phyloP scores from a whole-genome alignment of 1,140 invertebrate genomes.

The Hylyphantes graminicola region DNA sequence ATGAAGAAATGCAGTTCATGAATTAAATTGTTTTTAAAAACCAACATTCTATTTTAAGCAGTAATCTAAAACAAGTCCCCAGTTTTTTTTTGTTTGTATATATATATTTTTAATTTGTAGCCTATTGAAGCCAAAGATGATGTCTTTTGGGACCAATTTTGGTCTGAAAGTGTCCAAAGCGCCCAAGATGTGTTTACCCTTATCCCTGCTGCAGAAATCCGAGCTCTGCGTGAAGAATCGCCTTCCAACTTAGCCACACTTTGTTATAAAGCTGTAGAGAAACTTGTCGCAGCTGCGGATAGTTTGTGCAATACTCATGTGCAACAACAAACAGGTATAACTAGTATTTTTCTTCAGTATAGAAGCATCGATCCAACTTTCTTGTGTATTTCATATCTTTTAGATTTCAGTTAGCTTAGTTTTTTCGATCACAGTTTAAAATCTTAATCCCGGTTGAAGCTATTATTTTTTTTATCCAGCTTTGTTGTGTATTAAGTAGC shows the following conservation, averaged over 20 bases:
- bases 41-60: too few relatives aligned
- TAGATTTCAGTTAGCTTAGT: too few relatives aligned
- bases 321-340: slow-evolving; percentile 90
- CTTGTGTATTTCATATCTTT: not conserved
- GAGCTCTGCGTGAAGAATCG: slow-evolving; percentile 92
- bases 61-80: too few relatives aligned
- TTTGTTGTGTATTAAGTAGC: too few relatives aligned
- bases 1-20: too few relatives aligned
- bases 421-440: too few relatives aligned
- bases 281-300: slow-evolving; percentile 92
- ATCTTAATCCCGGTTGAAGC: too few relatives aligned
- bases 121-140: slow-evolving; percentile 92
- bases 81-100: too few relatives aligned
- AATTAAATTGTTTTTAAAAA: too few relatives aligned
- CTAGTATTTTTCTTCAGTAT: too few relatives aligned
- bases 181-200: slow-evolving; percentile 98
- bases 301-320: slow-evolving; percentile 90
- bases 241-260: slow-evolving; percentile 99
- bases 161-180: slow-evolving; percentile 92
- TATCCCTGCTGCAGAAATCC: slow-evolving; percentile 92
- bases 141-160: slow-evolving; percentile 98
- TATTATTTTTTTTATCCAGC: too few relatives aligned
- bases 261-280: slow-evolving; percentile 98
- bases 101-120: slow-evolving; percentile 69
- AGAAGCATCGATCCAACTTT: not conserved